Evolutionary conservation across 2,113 vertebrate genomes (phyloP).

Genomic region (Daubentonia madagascariensis): DNA sequence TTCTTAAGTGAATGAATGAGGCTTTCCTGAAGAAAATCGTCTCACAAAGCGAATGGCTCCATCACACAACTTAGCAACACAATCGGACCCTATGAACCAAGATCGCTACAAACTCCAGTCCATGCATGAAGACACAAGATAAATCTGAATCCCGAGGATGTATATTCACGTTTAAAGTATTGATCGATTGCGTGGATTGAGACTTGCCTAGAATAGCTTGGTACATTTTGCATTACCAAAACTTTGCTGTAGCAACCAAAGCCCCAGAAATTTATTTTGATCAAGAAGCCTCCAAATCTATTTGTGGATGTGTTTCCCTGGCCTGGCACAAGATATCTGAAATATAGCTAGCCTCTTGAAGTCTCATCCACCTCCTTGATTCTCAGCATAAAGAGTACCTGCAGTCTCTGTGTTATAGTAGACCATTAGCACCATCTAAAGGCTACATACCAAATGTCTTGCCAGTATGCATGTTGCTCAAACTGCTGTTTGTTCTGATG

Average conservation of each 20-base stretch:
- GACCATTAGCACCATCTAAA: constrained; percentile 82
- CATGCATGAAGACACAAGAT: background rate
- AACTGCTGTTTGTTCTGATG: background rate
- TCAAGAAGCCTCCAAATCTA: background rate
- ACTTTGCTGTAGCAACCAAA: background rate
- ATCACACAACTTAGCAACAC: background rate
- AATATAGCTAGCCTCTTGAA: background rate
- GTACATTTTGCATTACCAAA: background rate
- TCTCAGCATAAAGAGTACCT: background rate
- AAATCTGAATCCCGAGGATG: constrained; percentile 11
- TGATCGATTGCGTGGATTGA: background rate
- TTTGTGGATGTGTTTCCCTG: background rate
- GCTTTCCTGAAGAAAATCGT: background rate
- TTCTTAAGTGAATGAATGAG: constrained; percentile 32
- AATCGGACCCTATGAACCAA: background rate
- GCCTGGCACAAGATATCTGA: background rate
- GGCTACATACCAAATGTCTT: constrained; percentile 58
- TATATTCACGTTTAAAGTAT: background rate
- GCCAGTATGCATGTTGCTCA: background rate
- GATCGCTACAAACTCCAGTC: background rate
- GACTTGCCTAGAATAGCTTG: background rate
- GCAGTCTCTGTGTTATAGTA: background rate
- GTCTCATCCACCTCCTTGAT: background rate
- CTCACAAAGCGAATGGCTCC: background rate
- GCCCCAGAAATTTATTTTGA: background rate